Evolutionary conservation across 2,888 invertebrate species (phyloP).

Genomic region (Tuberolachnus salignus): DNA sequence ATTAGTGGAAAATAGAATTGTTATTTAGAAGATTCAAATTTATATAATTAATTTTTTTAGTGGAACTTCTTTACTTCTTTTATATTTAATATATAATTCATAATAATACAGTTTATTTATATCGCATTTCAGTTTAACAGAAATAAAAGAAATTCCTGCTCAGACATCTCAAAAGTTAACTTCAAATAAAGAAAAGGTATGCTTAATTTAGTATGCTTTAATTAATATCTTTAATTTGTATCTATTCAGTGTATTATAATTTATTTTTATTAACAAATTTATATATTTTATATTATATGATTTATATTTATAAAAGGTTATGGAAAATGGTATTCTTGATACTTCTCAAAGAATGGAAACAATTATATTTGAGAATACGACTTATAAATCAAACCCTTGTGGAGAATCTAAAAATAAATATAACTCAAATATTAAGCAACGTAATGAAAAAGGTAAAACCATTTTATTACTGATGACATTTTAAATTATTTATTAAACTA

Average conservation of each 20-base stretch:
- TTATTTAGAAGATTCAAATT: too few species aligned
- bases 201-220: slow-evolving; percentile 25
- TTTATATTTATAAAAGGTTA: slow-evolving; percentile 33
- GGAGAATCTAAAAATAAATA: slow-evolving; percentile 55
- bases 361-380: slow-evolving; percentile 52
- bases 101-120: too few species aligned
- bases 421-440: slow-evolving; percentile 46
- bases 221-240: too few species aligned
- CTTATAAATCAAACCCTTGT: slow-evolving; percentile 46
- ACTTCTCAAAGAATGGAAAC: slow-evolving; percentile 50
- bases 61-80: too few species aligned
- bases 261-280: too few species aligned
- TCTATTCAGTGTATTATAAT: too few species aligned
- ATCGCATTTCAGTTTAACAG: slow-evolving; percentile 38
- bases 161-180: slow-evolving; percentile 31
- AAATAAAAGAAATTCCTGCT: slow-evolving; percentile 48
- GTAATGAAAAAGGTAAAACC: slow-evolving; percentile 41
- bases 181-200: slow-evolving; percentile 44
- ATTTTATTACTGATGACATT: not conserved
- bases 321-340: slow-evolving; percentile 54
- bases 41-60: too few species aligned
- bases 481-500: not conserved
- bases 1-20: too few species aligned
- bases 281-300: too few species aligned
- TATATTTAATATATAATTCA: too few species aligned